Base-by-base conservation (phyloP, 2,797 vertebrate species). In the Sebastes diaconus region DNA sequence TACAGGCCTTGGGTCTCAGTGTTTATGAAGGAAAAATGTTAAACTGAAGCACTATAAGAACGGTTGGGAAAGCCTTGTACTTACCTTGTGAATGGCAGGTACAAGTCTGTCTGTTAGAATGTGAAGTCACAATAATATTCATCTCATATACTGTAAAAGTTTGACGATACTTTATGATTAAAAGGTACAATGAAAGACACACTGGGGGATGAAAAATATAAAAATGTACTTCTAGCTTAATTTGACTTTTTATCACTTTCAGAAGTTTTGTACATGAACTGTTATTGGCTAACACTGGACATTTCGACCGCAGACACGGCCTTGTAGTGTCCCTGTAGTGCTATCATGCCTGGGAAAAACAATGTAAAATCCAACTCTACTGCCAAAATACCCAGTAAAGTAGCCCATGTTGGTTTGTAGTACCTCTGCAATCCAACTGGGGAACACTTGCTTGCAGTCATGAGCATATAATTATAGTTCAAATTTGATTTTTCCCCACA, bases 231-330 rank as follows among this genome's bases (percentile, higher is more conserved):
- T 46, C 4, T 27, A 61, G 42, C 25, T 25, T 22, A 7, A 68
- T 54, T 68, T 9, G 10, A 68, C 65, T 20, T 68, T 85, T 75
- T 68, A 71, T 18, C 25, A 61, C 5, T 72, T 73, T 16, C 34
- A 50, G 3, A 73, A 0, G 8, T 78, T 85, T 80, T 80, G 73
- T 76, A 73, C 4, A 46, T 71, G 30, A 72, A 57, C 39, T 58
- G 27, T 68, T 60, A 34, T n/a, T 18, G 60, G 79, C 60, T 64
- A 73, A 61, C 52, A 32, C 46, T 72, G 68, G 77, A 77, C 74
- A 75, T 61, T 63, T 18, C 34, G 46, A 69, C 25, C 5, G n/a
- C 42, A 65, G 67, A 16, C 24, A 50, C 75, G 25, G 1, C 36
- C 65, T 54, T 27, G 50, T 55, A 0, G 12, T 50, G 34, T 20